These are phyloP conservation scores for Clunio marinus DNA, from an alignment of 2,888 invertebrate genomes.

Conservation along the genomic window DNA sequence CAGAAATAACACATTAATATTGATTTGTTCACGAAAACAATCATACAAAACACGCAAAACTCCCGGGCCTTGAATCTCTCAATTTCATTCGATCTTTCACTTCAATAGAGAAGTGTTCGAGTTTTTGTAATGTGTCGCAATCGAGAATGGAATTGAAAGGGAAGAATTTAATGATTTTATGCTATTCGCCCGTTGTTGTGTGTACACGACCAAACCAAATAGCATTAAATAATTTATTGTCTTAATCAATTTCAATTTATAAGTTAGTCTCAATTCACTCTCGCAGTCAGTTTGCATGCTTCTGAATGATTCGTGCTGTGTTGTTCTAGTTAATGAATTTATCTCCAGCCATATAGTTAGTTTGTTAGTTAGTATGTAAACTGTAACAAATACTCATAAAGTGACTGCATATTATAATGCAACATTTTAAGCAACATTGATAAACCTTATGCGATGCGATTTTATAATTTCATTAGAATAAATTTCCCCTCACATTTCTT, in stretches of 20 bases:
- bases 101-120: background rate
- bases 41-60: too few relatives aligned
- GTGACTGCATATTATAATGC: too few relatives aligned
- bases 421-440: too few relatives aligned
- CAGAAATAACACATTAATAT: conserved; percentile 27
- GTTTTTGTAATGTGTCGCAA: background rate
- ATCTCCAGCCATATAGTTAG: background rate
- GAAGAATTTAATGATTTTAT: conserved; percentile 33
- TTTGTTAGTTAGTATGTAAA: background rate
- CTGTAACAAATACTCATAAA: background rate
- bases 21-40: conserved; percentile 27
- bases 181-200: conserved; percentile 1
- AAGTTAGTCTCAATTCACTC: conserved; percentile 29
- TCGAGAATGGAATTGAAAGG: background rate
- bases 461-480: too few relatives aligned
- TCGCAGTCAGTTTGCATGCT: background rate
- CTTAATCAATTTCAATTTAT: conserved; percentile 39
- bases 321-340: background rate
- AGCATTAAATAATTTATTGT: conserved; percentile 37
- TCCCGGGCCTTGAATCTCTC: too few relatives aligned
- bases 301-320: background rate
- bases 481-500: background rate
- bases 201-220: conserved; percentile 2
- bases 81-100: conserved; percentile 6
- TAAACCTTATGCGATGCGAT: too few relatives aligned